phyloP scores from a whole-genome alignment of 2,888 invertebrate genomes.

The Drosophila subsilvestris region DNA sequence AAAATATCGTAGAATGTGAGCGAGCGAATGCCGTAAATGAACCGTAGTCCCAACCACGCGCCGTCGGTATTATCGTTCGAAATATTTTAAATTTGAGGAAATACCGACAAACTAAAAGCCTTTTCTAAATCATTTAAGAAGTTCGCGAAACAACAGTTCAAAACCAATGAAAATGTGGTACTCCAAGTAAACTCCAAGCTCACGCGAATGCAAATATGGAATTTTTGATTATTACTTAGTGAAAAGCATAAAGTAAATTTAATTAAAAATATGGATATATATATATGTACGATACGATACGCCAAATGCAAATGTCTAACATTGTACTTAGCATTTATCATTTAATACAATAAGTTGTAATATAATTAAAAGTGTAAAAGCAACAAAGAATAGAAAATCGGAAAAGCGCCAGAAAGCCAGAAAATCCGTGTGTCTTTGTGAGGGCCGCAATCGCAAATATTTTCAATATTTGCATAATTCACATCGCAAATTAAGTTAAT shows the following conservation, averaged over 20 bases:
- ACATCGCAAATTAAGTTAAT: constrained; percentile 66
- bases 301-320: constrained; percentile 28
- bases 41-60: constrained; percentile 4
- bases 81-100: neutral
- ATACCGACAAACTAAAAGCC: constrained; percentile 46
- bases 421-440: constrained; percentile 63
- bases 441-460: constrained; percentile 45
- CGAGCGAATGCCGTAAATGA: constrained; percentile 29
- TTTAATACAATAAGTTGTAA: constrained; percentile 55
- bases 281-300: constrained; percentile 26
- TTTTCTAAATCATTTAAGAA: constrained; percentile 47
- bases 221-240: constrained; percentile 37
- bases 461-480: constrained; percentile 67
- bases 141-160: constrained; percentile 42
- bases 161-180: constrained; percentile 31
- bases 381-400: constrained; percentile 38
- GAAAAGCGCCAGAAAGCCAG: constrained; percentile 1
- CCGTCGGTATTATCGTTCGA: constrained; percentile 49
- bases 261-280: constrained; percentile 37
- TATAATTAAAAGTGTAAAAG: constrained; percentile 60
- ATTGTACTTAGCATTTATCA: constrained; percentile 59
- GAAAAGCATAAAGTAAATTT: constrained; percentile 38
- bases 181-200: constrained; percentile 47
- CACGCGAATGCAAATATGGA: constrained; percentile 62
- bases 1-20: constrained; percentile 42